Evolutionary conservation across 2,888 invertebrate species (phyloP).

Genomic region (Eumacrocentrus americanus): DNA sequence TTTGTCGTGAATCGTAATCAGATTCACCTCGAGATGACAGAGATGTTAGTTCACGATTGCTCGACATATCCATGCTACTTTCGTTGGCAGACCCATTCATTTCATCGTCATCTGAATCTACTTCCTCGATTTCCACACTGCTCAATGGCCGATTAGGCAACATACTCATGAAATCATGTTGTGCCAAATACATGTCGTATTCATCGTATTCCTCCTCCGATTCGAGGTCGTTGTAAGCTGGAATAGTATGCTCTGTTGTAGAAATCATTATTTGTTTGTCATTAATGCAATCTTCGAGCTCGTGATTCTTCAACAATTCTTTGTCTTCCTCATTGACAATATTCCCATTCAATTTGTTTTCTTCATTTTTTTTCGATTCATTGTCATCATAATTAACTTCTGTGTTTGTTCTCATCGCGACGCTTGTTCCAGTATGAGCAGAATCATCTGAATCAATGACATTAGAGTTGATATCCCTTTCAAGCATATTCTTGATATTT

Average conservation of each 20-base stretch:
- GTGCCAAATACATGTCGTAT: background rate
- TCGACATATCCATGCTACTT: background rate
- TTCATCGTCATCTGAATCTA: background rate
- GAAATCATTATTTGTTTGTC: too few species aligned
- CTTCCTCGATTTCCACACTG: background rate
- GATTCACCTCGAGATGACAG: background rate
- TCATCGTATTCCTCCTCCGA: constrained; percentile 24
- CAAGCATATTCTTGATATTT: background rate
- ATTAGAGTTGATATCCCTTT: background rate
- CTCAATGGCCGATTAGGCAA: too few species aligned
- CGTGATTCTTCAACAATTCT: background rate
- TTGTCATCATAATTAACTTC: background rate
- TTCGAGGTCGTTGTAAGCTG: constrained; percentile 32
- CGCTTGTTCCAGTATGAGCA: background rate
- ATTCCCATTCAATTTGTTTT: background rate
- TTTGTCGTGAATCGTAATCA: background rate
- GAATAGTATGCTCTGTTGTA: too few species aligned
- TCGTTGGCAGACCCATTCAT: background rate
- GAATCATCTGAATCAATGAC: constrained; percentile 37
- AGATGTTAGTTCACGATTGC: background rate
- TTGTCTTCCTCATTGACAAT: background rate
- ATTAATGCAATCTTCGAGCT: too few species aligned
- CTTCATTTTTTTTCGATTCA: background rate
- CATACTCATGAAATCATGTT: too few species aligned
- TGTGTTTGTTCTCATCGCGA: background rate